Percentiles rank a stretch among this genome's conserved stretches.
These are phyloP conservation scores for Calameuta idolon DNA, from an alignment of 2,888 invertebrate genomes.

Conservation along the genomic window DNA sequence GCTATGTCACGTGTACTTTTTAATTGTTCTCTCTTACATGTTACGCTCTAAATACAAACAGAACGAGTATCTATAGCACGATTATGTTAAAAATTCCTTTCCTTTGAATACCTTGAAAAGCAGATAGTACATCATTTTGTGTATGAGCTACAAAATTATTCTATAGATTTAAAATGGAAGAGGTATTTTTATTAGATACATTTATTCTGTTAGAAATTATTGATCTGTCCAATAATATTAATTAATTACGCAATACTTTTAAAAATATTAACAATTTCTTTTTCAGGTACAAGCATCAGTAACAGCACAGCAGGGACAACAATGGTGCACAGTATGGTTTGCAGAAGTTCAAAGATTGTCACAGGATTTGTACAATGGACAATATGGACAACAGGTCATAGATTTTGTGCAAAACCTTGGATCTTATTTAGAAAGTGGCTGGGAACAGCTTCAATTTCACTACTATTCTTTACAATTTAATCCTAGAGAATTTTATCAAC, in stretches of 20 bases:
- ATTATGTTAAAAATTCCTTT: too few species aligned
- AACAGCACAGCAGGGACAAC: slow-evolving; percentile 52
- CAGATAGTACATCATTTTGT: not conserved
- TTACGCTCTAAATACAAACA: not conserved
- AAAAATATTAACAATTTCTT: not conserved
- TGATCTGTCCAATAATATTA: not conserved
- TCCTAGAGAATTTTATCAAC: slow-evolving; percentile 44
- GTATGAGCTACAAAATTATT: not conserved
- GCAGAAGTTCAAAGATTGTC: slow-evolving; percentile 42
- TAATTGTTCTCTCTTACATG: not conserved
- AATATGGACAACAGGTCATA: slow-evolving; percentile 45
- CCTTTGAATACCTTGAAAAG: not conserved
- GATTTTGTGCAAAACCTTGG: slow-evolving; percentile 40
- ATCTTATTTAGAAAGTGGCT: slow-evolving; percentile 40
- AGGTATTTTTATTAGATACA: not conserved
- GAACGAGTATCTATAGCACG: not conserved
- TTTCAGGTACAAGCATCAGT: slow-evolving; percentile 52
- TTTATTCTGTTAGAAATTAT: not conserved
- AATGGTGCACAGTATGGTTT: slow-evolving; percentile 45
- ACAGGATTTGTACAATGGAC: slow-evolving; percentile 42
- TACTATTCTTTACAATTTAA: slow-evolving; percentile 47
- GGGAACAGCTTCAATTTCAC: slow-evolving; percentile 48
- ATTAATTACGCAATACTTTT: not conserved
- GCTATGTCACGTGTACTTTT: not conserved
- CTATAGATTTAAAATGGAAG: not conserved